phyloP scores from a whole-genome alignment of 2,113 vertebrate genomes.

The Calidris pugnax region DNA sequence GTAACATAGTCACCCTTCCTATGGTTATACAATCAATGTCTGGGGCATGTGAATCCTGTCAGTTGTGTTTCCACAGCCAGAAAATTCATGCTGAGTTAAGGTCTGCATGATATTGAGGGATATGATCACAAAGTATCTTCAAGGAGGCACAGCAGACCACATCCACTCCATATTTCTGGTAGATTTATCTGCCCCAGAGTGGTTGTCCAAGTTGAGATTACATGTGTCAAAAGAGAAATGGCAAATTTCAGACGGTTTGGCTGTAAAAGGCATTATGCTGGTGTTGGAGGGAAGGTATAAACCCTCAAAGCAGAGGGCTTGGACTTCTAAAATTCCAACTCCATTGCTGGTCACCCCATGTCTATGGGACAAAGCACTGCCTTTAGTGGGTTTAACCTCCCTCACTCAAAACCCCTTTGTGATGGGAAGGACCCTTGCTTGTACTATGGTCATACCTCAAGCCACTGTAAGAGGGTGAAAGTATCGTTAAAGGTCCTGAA shows the following conservation, averaged over 20 bases:
- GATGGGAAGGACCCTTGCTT: not conserved
- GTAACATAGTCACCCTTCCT: not conserved
- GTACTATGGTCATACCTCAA: not conserved
- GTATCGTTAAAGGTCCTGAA: not conserved
- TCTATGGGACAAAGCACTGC: not conserved
- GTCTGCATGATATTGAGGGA: not conserved
- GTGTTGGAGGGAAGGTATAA: not conserved
- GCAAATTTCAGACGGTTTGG: not conserved
- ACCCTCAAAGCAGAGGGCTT: not conserved
- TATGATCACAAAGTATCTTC: not conserved
- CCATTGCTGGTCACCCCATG: not conserved
- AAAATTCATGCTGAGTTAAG: not conserved
- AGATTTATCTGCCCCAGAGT: not conserved
- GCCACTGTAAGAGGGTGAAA: not conserved
- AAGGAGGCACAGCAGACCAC: not conserved
- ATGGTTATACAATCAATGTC: rapidly evolving
- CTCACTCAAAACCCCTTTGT: not conserved
- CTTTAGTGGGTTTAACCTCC: not conserved
- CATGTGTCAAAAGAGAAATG: not conserved
- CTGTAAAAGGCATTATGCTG: not conserved
- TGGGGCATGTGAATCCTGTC: not conserved
- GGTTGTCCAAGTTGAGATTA: not conserved
- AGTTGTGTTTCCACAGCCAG: not conserved
- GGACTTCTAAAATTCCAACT: not conserved
- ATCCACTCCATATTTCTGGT: not conserved